Conservation (phyloP, 2,113 vertebrate species). For the Pitta sordida region DNA sequence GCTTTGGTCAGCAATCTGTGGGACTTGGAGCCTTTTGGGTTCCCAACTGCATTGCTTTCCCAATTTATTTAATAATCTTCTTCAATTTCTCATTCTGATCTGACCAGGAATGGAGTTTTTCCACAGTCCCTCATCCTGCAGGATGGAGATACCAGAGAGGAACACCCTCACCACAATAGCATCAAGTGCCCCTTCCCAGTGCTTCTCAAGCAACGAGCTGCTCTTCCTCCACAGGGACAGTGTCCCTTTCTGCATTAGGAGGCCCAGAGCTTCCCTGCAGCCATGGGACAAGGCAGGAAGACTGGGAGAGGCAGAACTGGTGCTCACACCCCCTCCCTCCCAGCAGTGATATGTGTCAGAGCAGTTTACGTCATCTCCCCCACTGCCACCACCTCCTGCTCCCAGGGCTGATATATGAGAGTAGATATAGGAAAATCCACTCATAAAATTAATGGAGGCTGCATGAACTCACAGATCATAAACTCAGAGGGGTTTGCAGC, state of each 20-base stretch:
- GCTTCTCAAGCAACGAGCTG: not conserved
- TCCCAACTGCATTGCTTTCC: not conserved
- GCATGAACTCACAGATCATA: constrained; percentile 46
- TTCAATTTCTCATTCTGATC: not conserved
- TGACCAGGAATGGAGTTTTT: not conserved
- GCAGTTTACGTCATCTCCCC: not conserved
- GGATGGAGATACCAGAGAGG: not conserved
- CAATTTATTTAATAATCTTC: not conserved
- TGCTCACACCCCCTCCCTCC: not conserved
- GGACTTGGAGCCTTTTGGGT: not conserved
- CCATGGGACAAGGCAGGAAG: not conserved
- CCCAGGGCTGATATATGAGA: not conserved
- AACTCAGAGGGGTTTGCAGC: constrained; percentile 30
- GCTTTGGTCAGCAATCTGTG: not conserved
- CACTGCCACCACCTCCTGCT: not conserved
- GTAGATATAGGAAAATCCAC: constrained; percentile 17
- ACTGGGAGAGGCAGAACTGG: not conserved
- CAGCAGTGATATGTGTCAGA: not conserved
- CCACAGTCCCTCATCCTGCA: not conserved
- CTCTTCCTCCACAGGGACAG: not conserved
- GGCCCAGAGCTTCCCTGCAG: not conserved
- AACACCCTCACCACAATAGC: not conserved
- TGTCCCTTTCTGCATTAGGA: not conserved
- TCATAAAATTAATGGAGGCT: constrained; percentile 46
- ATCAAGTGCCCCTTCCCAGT: not conserved